Evolutionary conservation across 1,140 invertebrate species (phyloP).

Genomic region (Drosophila obscura): DNA sequence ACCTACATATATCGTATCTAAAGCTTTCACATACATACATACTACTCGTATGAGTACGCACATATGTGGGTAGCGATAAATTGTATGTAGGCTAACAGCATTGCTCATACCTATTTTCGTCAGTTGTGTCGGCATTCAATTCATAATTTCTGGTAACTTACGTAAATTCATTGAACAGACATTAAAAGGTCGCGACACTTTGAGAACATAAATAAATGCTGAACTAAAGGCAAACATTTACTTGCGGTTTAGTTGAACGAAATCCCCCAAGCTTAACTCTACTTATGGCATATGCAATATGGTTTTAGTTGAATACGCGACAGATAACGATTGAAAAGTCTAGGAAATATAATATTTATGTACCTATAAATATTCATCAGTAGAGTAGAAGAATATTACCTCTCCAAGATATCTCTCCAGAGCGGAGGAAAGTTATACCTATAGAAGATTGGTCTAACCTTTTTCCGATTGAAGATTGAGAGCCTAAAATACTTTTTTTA

Average conservation of each 20-base stretch:
- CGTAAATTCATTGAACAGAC: slow-evolving; percentile 51
- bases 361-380: too few species aligned
- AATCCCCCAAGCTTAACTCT: background rate
- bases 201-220: slow-evolving; percentile 5
- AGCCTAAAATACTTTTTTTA: too few species aligned
- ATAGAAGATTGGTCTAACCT: too few species aligned
- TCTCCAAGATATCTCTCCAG: too few species aligned
- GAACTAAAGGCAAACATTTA: too few species aligned
- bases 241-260: background rate
- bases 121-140: slow-evolving; percentile 34
- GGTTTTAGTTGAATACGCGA: slow-evolving; percentile 8
- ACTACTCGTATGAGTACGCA: background rate
- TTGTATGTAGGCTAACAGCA: slow-evolving; percentile 6
- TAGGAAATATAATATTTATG: too few species aligned
- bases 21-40: slow-evolving; percentile 18
- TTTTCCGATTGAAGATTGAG: too few species aligned
- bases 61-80: background rate
- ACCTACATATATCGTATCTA: slow-evolving; percentile 24
- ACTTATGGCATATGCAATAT: background rate
- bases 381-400: too few species aligned
- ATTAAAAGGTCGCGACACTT: slow-evolving; percentile 2
- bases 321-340: slow-evolving; percentile 1
- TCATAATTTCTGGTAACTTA: slow-evolving; percentile 62
- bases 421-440: too few species aligned
- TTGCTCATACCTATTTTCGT: slow-evolving; percentile 40